These are phyloP conservation scores for Cheilosia pagana DNA, from an alignment of 2,888 invertebrate species.

Conservation along the genomic window DNA sequence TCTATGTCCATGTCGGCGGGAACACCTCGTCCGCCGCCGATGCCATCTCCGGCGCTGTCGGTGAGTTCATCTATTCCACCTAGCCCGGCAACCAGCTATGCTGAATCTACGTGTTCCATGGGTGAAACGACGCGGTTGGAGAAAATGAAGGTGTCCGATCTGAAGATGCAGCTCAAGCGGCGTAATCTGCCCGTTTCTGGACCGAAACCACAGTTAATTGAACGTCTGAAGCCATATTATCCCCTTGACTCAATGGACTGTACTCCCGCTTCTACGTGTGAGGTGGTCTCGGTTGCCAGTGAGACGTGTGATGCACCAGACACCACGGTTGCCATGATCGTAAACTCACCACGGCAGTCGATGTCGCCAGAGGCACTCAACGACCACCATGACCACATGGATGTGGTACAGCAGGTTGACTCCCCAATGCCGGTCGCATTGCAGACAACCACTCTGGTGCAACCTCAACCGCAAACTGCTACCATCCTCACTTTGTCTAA, in stretches of 20 bases:
- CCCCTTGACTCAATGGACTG: slow-evolving; percentile 83
- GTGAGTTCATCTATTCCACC: slow-evolving; percentile 83
- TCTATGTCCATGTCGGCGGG: slow-evolving; percentile 79
- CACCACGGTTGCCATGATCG: slow-evolving; percentile 78
- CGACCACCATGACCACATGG: slow-evolving; percentile 82
- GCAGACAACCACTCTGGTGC: slow-evolving; percentile 79
- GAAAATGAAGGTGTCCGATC: slow-evolving; percentile 97
- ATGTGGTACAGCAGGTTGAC: slow-evolving; percentile 82
- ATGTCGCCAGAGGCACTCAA: slow-evolving; percentile 77
- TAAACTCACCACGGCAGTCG: slow-evolving; percentile 79
- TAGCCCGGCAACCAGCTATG: slow-evolving; percentile 82
- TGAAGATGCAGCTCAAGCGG: slow-evolving; percentile 96
- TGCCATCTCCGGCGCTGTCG: slow-evolving; percentile 85
- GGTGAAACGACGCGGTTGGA: slow-evolving; percentile 88
- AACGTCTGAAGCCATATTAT: slow-evolving; percentile 91
- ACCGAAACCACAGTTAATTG: slow-evolving; percentile 96
- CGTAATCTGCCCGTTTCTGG: slow-evolving; percentile 97
- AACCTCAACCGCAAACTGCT: slow-evolving; percentile 80
- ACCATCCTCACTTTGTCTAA: slow-evolving; percentile 83
- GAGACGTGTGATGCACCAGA: slow-evolving; percentile 78
- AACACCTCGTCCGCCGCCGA: slow-evolving; percentile 82
- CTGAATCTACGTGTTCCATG: slow-evolving; percentile 79
- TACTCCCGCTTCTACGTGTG: slow-evolving; percentile 83
- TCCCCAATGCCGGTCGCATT: slow-evolving; percentile 80
- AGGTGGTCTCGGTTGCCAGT: slow-evolving; percentile 77